Base-by-base conservation (phyloP, 1,140 invertebrate genomes). In the Nilaparvata lugens region DNA sequence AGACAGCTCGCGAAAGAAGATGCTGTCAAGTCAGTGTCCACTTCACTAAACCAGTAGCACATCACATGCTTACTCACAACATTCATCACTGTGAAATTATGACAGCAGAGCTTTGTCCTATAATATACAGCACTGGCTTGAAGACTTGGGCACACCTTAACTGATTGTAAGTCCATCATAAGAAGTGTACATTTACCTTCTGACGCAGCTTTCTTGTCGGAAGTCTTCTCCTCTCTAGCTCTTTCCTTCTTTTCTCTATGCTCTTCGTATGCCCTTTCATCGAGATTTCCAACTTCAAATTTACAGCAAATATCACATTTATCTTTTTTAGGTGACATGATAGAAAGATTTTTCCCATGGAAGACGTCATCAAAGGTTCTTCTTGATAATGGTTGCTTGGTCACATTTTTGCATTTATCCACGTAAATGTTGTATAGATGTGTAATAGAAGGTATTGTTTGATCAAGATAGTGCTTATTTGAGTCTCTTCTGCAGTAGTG, bases 51-150 rank as follows among this genome's bases (percentile, higher is more conserved):
- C 64, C 72, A 69, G 66, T 75, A 76, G 62, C 72, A 40, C 18
- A 38, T 52, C 62, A 62, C 62, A 52, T 66, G 57, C 54, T 69
- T 64, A 51, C 58, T 73, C 6, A 56, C 62, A 7, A 74, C 51
- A 66, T 77, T 73, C 62, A 72, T 76, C 35, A 76, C 53, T 19
- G 73, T 74, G 57, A 73, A 76, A 68, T 77, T 77, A 66, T 76
- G 72, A 18, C 68, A 54, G 16, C 66, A 51, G n/a, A 75, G 61
- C 63, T 76, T 76, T 16, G 66, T 72, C 67, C 74, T 75, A 65
- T 72, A 76, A 65, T 76, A 77, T 38, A 74, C 45, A 52, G 68
- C 68, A 65, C 64, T 71, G 16, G 74, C 71, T n/a, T 70, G 66
- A 35, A 75, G 31, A 57, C 53, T 60, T 55, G 73, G 74, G 43